Percentiles rank a stretch among this genome's conserved stretches.
Evolutionary conservation across 2,888 invertebrate genomes (phyloP).

Genomic region (Tenthredo distinguenda): DNA sequence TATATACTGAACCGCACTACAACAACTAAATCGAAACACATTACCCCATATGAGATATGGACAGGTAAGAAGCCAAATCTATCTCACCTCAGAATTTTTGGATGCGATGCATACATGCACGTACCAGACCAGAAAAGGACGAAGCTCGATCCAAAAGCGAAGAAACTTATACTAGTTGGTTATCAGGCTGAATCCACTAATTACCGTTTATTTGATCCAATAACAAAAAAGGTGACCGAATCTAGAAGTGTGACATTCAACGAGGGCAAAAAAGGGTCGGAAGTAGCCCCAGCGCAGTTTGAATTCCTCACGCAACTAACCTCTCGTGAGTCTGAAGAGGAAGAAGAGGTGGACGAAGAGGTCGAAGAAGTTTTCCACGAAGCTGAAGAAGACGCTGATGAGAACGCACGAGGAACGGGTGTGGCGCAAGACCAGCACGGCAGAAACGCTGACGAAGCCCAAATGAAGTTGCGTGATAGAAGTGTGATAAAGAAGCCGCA

Average conservation of each 20-base stretch:
- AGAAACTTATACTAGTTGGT: conserved; percentile 61
- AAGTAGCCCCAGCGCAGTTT: not conserved
- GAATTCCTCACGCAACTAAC: not conserved
- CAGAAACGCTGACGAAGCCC: conserved; percentile 2
- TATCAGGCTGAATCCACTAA: conserved; percentile 61
- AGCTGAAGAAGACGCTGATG: no score
- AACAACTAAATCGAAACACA: conserved; percentile 36
- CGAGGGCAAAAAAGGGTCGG: conserved; percentile 50
- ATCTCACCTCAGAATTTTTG: conserved; percentile 63
- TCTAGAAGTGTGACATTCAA: conserved; percentile 62
- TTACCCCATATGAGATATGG: conserved; percentile 63
- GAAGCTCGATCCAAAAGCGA: conserved; percentile 57
- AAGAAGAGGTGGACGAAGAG: conserved; percentile 39
- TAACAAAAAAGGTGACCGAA: conserved; percentile 58
- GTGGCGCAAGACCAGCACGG: not conserved
- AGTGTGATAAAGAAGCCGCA: conserved; percentile 30
- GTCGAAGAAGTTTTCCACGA: conserved; percentile 13
- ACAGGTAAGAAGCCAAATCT: conserved; percentile 60
- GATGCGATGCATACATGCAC: conserved; percentile 59
- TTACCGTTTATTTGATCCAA: conserved; percentile 60
- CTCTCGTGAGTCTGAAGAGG: conserved; percentile 1
- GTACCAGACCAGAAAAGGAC: conserved; percentile 57
- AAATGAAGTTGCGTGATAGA: conserved; percentile 12
- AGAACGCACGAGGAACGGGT: not conserved
- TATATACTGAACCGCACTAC: conserved; percentile 69